Conservation (phyloP, 1,140 invertebrate species). For the Melitaea cinxia region DNA sequence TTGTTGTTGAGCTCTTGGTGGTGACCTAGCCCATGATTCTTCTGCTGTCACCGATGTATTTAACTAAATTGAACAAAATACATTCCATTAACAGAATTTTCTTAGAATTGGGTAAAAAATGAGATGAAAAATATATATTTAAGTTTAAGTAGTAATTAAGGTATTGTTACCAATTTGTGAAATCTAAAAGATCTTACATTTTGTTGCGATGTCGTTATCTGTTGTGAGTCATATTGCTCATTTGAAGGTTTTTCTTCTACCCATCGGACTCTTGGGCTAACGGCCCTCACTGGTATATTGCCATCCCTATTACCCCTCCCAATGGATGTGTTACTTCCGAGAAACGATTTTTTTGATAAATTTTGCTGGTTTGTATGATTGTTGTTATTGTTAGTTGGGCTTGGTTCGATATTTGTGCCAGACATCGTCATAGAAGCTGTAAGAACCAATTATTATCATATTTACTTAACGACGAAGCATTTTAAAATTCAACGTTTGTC, state of each 20-base stretch:
- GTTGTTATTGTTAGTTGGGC: slow-evolving; percentile 58
- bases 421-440: slow-evolving; percentile 81
- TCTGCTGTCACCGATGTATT: slow-evolving; percentile 55
- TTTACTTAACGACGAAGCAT: not conserved
- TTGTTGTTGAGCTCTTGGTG: slow-evolving; percentile 74
- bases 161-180: not conserved
- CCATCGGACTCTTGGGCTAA: slow-evolving; percentile 78
- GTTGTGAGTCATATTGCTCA: slow-evolving; percentile 66
- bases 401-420: slow-evolving; percentile 71
- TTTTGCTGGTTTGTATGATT: slow-evolving; percentile 65
- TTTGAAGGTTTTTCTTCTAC: slow-evolving; percentile 70
- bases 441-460: slow-evolving; percentile 42
- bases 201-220: slow-evolving; percentile 70
- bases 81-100: not conserved
- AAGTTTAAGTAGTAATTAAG: not conserved
- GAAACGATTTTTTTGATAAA: slow-evolving; percentile 77
- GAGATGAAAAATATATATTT: too few species aligned
- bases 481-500: not conserved
- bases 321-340: slow-evolving; percentile 78
- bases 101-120: too few species aligned
- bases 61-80: slow-evolving; percentile 46
- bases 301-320: slow-evolving; percentile 70
- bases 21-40: slow-evolving; percentile 75
- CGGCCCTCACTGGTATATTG: slow-evolving; percentile 79
- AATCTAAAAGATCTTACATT: slow-evolving; percentile 58